phyloP scores from a whole-genome alignment of 2,888 invertebrate species.

The Siphlonurus alternatus region DNA sequence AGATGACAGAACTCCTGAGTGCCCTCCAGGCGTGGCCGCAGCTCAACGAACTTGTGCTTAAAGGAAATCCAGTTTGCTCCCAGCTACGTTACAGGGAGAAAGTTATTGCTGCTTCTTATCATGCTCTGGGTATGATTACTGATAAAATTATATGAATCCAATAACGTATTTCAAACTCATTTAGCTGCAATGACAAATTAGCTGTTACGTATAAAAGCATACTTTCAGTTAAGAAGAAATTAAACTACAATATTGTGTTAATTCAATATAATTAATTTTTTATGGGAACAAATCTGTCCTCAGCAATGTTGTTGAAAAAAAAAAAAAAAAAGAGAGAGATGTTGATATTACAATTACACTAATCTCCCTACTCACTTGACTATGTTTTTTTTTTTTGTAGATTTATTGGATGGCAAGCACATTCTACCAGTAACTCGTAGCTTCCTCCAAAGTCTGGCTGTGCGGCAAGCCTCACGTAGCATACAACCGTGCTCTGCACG shows the following conservation, averaged over 20 bases:
- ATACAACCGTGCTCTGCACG: not conserved
- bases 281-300: too few species aligned
- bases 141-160: not conserved
- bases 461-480: not conserved
- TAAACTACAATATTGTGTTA: too few species aligned
- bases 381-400: too few species aligned
- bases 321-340: too few species aligned
- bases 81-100: constrained; percentile 48
- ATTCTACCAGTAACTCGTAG: not conserved
- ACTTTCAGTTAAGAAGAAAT: too few species aligned
- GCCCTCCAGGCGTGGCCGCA: constrained; percentile 35
- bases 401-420: not conserved
- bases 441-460: not conserved
- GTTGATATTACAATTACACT: too few species aligned
- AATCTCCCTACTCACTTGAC: too few species aligned
- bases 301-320: too few species aligned
- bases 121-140: constrained; percentile 34
- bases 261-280: too few species aligned
- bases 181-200: not conserved
- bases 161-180: not conserved
- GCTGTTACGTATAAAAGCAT: too few species aligned
- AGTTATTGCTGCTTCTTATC: constrained; percentile 39
- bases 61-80: constrained; percentile 44
- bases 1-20: constrained; percentile 35
- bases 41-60: constrained; percentile 37